These are phyloP conservation scores for Apodemia duryi DNA, from an alignment of 2,888 invertebrate genomes.

Conservation along the genomic window DNA sequence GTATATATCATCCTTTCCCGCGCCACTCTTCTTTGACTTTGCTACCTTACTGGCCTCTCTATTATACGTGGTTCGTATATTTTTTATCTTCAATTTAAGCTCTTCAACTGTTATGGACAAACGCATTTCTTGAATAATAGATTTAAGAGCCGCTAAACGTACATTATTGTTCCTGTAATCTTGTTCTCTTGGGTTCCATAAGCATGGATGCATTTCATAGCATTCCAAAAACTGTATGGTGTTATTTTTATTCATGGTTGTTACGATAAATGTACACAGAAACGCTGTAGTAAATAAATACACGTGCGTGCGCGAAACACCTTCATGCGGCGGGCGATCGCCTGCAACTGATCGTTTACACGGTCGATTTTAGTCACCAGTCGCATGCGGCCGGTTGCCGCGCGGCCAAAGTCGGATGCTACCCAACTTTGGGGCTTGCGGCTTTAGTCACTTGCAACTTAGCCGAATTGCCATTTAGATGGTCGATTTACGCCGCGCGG, in stretches of 20 bases:
- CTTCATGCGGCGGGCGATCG: conserved; percentile 28
- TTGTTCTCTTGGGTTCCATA: conserved; percentile 38
- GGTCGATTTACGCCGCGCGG: conserved; percentile 35
- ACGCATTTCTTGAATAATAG: conserved; percentile 33
- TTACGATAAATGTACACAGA: conserved; percentile 29
- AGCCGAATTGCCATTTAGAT: conserved; percentile 42
- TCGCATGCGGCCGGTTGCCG: conserved; percentile 37
- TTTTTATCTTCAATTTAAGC: conserved; percentile 37
- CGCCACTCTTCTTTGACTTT: conserved; percentile 39
- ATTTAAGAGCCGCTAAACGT: conserved; percentile 33
- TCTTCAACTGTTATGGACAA: conserved; percentile 37
- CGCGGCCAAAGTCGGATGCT: conserved; percentile 43
- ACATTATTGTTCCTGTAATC: conserved; percentile 37
- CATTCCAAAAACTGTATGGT: conserved; percentile 27
- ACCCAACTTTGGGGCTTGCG: conserved; percentile 38
- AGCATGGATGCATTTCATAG: conserved; percentile 27
- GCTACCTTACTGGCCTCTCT: conserved; percentile 40
- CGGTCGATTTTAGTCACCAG: conserved; percentile 17
- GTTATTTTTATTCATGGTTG: conserved; percentile 23
- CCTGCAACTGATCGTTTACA: conserved; percentile 16
- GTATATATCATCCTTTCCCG: conserved; percentile 38
- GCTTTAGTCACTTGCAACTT: conserved; percentile 41
- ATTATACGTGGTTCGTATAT: conserved; percentile 39
- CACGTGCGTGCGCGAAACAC: conserved; percentile 22
- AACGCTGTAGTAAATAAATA: conserved; percentile 20